Percentiles rank a stretch among this genome's conserved stretches.
Conservation (phyloP, 2,888 invertebrate genomes). For the Chironomus riparius region DNA sequence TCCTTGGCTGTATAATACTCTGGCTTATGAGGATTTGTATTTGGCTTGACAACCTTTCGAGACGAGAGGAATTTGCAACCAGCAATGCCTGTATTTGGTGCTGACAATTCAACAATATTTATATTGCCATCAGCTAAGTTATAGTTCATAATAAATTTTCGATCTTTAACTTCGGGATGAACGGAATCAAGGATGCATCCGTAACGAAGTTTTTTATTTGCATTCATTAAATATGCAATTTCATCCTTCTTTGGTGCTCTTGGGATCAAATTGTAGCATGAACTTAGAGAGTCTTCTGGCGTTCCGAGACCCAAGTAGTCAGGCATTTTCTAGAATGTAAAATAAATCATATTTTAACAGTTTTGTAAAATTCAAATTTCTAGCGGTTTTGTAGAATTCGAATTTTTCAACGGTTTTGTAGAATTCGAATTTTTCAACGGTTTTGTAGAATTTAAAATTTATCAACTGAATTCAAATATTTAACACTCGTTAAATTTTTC, state of each 20-base stretch:
- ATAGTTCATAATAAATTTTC: slow-evolving; percentile 68
- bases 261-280: slow-evolving; percentile 59
- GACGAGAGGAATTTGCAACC: slow-evolving; percentile 68
- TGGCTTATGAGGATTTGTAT: slow-evolving; percentile 58
- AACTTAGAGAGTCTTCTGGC: slow-evolving; percentile 67
- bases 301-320: slow-evolving; percentile 48
- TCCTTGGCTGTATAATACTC: slow-evolving; percentile 68
- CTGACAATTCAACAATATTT: slow-evolving; percentile 61
- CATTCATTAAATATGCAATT: slow-evolving; percentile 64
- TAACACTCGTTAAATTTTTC: neutral
- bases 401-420: neutral
- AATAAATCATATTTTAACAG: neutral
- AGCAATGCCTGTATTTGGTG: slow-evolving; percentile 62
- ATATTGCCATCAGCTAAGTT: slow-evolving; percentile 66
- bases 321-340: slow-evolving; percentile 29
- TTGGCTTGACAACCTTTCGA: slow-evolving; percentile 58
- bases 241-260: slow-evolving; percentile 66
- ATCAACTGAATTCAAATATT: neutral
- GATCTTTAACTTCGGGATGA: slow-evolving; percentile 65
- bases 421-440: neutral
- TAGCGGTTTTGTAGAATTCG: too few species aligned
- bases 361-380: too few species aligned
- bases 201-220: slow-evolving; percentile 62
- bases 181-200: slow-evolving; percentile 67
- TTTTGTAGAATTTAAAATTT: too few species aligned